Evolutionary conservation across 23 tunicate genomes (phyloP).

Genomic region (Diplosoma virens): DNA sequence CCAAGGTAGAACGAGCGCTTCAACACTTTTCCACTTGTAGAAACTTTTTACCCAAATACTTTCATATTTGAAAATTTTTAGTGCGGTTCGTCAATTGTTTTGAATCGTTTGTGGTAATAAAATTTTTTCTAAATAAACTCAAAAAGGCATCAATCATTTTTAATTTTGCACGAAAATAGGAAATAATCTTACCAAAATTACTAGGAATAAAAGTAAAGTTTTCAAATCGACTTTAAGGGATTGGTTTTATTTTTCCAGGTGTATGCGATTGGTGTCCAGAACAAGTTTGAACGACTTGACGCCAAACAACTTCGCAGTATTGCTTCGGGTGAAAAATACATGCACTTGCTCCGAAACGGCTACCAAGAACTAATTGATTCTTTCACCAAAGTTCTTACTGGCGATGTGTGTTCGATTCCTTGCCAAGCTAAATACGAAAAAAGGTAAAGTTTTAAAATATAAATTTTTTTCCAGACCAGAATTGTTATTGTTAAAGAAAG

Average conservation of each 20-base stretch:
- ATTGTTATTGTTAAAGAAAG: neutral
- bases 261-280: conserved; percentile 58
- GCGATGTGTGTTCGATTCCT: conserved; percentile 72
- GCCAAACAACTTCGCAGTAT: conserved; percentile 24
- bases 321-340: conserved; percentile 45
- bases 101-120: too few relatives aligned
- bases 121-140: too few relatives aligned
- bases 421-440: conserved; percentile 55
- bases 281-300: conserved; percentile 25
- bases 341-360: conserved; percentile 55
- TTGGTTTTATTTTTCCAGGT: conserved; percentile 15
- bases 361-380: conserved; percentile 42
- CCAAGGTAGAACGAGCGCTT: neutral
- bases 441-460: conserved; percentile 16
- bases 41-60: neutral
- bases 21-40: too few relatives aligned
- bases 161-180: neutral
- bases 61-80: too few relatives aligned
- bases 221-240: neutral
- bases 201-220: neutral
- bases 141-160: too few relatives aligned
- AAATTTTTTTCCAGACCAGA: neutral
- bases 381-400: conserved; percentile 22
- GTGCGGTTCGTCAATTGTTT: too few relatives aligned
- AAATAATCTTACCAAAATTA: too few relatives aligned